These are phyloP conservation scores for Delphinapterus leucas DNA, from an alignment of 2,113 vertebrate species.

Conservation along the genomic window DNA sequence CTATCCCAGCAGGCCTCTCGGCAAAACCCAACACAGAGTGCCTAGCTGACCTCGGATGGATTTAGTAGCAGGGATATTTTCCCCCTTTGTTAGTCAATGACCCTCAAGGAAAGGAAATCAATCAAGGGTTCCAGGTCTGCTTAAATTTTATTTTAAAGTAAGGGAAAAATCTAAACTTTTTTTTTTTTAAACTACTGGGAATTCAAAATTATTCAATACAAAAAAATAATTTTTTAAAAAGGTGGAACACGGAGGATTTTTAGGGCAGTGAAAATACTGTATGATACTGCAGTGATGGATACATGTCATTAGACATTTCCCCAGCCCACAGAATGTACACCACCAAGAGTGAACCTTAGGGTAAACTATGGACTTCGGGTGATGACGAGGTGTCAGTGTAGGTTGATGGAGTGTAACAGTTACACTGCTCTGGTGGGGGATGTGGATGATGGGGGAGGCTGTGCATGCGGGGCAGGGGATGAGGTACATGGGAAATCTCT, in stretches of 20 bases:
- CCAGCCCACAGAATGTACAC: neutral
- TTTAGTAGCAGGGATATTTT: neutral
- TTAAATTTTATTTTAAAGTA: neutral
- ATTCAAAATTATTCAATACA: neutral
- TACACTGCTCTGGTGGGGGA: neutral
- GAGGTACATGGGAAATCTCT: neutral
- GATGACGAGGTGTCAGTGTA: neutral
- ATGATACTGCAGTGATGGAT: neutral
- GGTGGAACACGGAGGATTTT: neutral
- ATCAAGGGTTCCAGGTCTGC: neutral
- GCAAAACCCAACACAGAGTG: neutral
- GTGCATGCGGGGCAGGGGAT: accelerated
- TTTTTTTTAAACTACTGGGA: neutral
- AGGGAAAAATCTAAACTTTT: neutral
- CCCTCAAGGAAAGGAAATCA: neutral
- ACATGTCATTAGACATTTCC: neutral
- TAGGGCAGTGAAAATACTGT: neutral
- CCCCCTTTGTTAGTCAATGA: neutral
- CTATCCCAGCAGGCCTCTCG: neutral
- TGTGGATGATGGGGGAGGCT: neutral
- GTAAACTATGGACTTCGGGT: neutral
- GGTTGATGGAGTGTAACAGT: neutral
- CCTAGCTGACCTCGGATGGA: neutral
- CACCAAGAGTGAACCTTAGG: neutral
- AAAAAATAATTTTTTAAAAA: neutral